A percentile compares a stretch with the other conserved stretches of the same genome.
phyloP scores from a whole-genome alignment of 2,113 vertebrate species.

The Leiothrix lutea region DNA sequence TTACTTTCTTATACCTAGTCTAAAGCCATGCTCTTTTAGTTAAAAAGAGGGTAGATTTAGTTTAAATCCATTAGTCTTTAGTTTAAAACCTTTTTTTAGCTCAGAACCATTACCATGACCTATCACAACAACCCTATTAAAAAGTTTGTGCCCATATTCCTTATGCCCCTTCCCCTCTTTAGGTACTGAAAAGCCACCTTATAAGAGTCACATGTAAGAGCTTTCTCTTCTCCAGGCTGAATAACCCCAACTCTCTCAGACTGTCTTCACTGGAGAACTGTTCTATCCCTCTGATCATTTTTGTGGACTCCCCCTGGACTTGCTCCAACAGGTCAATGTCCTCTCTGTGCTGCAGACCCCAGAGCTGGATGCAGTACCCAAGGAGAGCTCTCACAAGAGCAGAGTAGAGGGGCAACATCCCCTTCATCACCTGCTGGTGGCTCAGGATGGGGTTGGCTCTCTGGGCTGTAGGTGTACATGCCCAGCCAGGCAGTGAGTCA shows the following conservation, averaged over 20 bases:
- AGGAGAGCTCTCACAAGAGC: background rate
- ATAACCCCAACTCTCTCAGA: background rate
- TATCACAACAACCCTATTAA: background rate
- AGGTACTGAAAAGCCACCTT: background rate
- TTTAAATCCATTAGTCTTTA: background rate
- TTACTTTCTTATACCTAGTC: background rate
- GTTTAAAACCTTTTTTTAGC: background rate
- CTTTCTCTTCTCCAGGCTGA: background rate
- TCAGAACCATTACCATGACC: background rate
- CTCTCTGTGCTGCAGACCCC: background rate
- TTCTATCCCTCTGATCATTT: background rate
- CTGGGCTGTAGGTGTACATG: background rate
- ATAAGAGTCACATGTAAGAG: background rate
- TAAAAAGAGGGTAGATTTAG: background rate
- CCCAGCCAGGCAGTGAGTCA: background rate
- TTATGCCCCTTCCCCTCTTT: fast-evolving
- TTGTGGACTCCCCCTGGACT: background rate
- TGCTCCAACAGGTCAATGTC: background rate
- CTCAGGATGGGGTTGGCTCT: background rate
- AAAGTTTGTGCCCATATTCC: background rate
- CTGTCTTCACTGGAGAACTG: background rate
- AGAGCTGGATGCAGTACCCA: background rate
- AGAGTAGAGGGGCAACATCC: background rate
- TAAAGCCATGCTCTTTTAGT: background rate
- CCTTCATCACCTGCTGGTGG: background rate